Percentiles rank a stretch among this genome's conserved stretches.
Conservation (phyloP, 2,113 vertebrate species). For the Tupaia chinensis region DNA sequence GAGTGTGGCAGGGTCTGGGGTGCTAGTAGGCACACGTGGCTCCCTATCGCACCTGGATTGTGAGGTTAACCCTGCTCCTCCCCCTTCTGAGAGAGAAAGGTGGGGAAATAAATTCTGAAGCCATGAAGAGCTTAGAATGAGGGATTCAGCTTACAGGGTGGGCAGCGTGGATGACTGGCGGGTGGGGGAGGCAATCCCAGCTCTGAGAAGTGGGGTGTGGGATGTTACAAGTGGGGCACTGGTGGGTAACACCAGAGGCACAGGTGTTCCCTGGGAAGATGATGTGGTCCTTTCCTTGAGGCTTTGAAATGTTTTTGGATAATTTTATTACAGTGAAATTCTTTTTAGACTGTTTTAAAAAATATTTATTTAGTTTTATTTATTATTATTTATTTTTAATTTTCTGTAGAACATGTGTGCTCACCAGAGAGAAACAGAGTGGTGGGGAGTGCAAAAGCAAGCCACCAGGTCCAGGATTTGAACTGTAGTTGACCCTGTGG, state of each 20-base stretch:
- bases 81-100: not conserved
- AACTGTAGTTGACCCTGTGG: too few species aligned
- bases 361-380: too few species aligned
- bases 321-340: constrained; percentile 17
- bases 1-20: not conserved
- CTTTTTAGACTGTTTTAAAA: not conserved
- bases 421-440: too few species aligned
- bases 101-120: constrained; percentile 10
- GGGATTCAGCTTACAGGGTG: constrained; percentile 66
- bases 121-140: constrained; percentile 39
- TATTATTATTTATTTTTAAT: too few species aligned
- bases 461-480: too few species aligned
- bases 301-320: not conserved
- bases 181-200: not conserved
- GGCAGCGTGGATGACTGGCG: constrained; percentile 57
- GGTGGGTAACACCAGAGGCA: not conserved
- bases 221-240: not conserved
- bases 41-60: not conserved
- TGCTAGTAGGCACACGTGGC: too few species aligned
- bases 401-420: too few species aligned
- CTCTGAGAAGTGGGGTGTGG: not conserved
- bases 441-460: too few species aligned
- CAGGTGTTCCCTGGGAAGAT: not conserved
- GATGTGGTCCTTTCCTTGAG: not conserved
- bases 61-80: not conserved